Evolutionary conservation across 2,797 vertebrate species (phyloP), one percentile per base, ranked within the genome.

Genomic region (Xiphorhynchus erythropygius): DNA sequence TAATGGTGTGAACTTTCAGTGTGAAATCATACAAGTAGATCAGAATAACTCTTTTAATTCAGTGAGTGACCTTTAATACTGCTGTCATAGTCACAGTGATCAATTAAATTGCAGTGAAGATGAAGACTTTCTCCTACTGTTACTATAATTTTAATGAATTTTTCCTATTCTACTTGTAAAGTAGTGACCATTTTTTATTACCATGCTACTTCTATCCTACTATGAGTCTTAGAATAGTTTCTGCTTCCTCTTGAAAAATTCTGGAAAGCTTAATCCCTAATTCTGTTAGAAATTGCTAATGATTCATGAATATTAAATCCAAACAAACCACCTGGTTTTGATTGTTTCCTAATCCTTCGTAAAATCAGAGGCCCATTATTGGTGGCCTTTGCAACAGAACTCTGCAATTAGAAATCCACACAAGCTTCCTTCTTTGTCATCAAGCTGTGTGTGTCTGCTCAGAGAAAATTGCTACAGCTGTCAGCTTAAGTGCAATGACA

Each of bases 301-400:
- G 63, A 90, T 78, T 83, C 52, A 68, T 53, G 37, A 44, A 85
- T 94, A 91, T 94, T 90, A 80, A 95, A 93, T 92, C 60, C 73
- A 90, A 96, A 93, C 80, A 95, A 95, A 85, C 73, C 73, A 94
- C 93, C 84, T 92, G 84, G 23, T 87, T 96, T 90, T 89, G 47
- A 96, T 89, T 96, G 64, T 92, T 92, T 92, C 73, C 23, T 93
- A 94, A 90, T 95, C 49, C 75, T 77, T 85, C 84, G 88, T 89
- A 92, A 94, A 93, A 96, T 77, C 80, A 64, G 62, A 84, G 47
- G 32, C 55, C 85, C 60, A 69, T 89, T 90, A 83, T 81, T 0
- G 0, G 81, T 85, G 78, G 81, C 87, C 84, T 96, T 69, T 95
- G 81, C 82, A 93, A 79, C 15, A 94, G 84, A 92, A 84, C 56